Conservation (phyloP, 2,797 vertebrate species). For the Leptatherina wallacei region DNA sequence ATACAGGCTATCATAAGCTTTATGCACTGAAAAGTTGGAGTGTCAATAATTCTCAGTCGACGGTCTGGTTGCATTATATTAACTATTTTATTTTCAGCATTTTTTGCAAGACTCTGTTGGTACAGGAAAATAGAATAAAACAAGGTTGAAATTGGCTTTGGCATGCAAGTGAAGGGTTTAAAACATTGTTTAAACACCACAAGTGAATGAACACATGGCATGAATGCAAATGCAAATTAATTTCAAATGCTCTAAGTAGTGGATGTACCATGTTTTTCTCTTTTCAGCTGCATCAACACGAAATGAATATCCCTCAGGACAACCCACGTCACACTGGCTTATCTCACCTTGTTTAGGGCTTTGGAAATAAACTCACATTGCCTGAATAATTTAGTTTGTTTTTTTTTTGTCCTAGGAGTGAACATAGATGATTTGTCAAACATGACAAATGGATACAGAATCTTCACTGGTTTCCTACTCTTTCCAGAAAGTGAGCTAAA, state of each 20-base stretch:
- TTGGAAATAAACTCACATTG: neutral
- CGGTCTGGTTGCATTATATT: neutral
- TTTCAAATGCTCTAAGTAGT: neutral
- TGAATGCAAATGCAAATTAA: neutral
- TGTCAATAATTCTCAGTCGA: slow-evolving; percentile 21
- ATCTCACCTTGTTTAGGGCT: neutral
- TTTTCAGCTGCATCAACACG: neutral
- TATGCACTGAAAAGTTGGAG: slow-evolving; percentile 17
- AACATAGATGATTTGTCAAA: neutral
- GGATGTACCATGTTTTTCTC: neutral
- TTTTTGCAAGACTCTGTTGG: neutral
- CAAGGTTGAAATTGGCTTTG: neutral
- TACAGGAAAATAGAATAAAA: neutral
- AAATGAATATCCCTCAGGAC: neutral
- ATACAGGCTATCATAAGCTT: slow-evolving; percentile 5
- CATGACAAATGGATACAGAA: neutral
- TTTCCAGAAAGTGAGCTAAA: neutral
- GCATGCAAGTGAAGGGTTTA: neutral
- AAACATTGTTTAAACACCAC: neutral
- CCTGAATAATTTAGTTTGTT: neutral
- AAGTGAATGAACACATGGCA: neutral
- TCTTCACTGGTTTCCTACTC: neutral
- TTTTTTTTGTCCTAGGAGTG: neutral
- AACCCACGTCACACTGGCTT: neutral
- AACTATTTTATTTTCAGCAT: neutral